Base-by-base conservation (phyloP, 1,140 invertebrate species). In the Diprion similis region DNA sequence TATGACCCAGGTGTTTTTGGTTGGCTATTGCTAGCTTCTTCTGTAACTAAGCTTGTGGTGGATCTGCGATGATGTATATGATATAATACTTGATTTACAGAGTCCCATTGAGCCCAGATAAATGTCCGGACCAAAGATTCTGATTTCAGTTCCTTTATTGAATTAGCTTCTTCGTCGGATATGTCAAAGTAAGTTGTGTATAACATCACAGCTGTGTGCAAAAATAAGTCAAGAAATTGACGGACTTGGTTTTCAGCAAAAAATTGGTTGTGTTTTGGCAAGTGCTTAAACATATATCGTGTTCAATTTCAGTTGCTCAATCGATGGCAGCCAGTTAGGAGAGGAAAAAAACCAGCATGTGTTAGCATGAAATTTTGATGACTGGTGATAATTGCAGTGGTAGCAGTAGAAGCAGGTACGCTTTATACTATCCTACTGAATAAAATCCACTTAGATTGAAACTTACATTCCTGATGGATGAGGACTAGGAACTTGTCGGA, bases 31-130 rank as follows among this genome's bases (percentile, higher is more conserved):
- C 89, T 88, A 71, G 92, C 89, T 78, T 94, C 92, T 37, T 91
- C 92, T 66, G 92, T 91, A 15, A 93, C 91, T 73, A 91, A 89
- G 80, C 92, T 92, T 71, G 91, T 90, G 8, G 89, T 87, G 46
- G 92, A 91, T 77, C 91, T 91, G 77, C 92, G 90, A 72, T 94
- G 90, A 81, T 95, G 93, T 74, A 95, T 95, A 82, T 95, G 94
- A 85, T 94, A 95, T 1, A 96, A 85, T 10, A 93, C 93, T 84
- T 94, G 93, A 88, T 93, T 91, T 18, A 90, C 89, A 74, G 92
- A 89, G 83, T 95, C 93, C 94, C 94, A 95, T 77, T 96, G 94
- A 0, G 94, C 93, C 95, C 94, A 96, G 69, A 92, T 92, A 78
- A 95, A 95, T 47, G 89, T 90, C 80, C 91, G 91, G 0, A 94